These are phyloP conservation scores for Anguilla marmorata DNA, from an alignment of 2,797 vertebrate genomes.

Conservation along the genomic window DNA sequence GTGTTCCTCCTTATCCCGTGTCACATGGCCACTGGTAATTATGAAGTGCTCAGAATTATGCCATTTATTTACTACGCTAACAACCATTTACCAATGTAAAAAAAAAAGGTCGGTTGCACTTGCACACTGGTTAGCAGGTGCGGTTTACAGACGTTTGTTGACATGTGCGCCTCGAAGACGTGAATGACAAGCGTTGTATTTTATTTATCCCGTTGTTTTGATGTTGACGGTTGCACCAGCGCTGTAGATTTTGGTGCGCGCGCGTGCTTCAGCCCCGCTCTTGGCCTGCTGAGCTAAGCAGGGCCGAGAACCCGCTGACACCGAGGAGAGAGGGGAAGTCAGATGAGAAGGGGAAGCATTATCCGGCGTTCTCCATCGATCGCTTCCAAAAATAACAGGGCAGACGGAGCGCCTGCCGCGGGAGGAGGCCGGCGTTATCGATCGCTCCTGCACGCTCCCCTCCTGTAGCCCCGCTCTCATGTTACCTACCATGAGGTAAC, in stretches of 20 bases:
- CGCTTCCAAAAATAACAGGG: conserved; percentile 8
- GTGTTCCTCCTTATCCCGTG: neutral
- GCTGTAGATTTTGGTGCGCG: neutral
- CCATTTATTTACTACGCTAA: conserved; percentile 12
- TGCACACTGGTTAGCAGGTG: neutral
- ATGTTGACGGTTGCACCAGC: neutral
- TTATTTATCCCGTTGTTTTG: neutral
- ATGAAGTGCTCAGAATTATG: neutral
- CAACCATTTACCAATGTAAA: conserved; percentile 1
- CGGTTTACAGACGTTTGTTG: neutral
- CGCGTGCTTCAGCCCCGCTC: neutral
- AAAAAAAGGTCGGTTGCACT: neutral
- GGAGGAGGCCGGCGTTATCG: conserved; percentile 11
- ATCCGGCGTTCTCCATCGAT: neutral
- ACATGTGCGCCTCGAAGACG: neutral
- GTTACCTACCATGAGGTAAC: conserved; percentile 1
- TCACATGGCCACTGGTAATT: conserved; percentile 1
- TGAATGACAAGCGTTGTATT: neutral
- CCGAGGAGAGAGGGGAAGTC: neutral
- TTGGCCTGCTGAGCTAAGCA: neutral
- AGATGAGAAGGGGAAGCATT: neutral
- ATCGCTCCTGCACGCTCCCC: conserved; percentile 3
- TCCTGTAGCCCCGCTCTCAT: neutral
- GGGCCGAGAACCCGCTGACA: neutral
- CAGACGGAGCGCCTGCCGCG: neutral